Conservation (phyloP, 2,888 invertebrate genomes). For the Callosobruchus maculatus region DNA sequence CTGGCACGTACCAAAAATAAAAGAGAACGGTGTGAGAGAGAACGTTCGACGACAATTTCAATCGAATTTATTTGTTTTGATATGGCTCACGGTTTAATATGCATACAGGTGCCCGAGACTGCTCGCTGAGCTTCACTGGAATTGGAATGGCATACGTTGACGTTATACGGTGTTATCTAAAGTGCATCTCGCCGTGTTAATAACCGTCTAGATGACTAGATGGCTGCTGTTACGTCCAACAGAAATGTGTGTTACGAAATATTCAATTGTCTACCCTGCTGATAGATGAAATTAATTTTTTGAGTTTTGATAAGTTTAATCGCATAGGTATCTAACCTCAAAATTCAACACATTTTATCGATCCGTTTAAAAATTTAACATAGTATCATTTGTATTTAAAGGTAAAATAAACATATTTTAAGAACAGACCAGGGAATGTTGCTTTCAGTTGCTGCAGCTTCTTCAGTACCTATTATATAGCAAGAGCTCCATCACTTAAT, state of each 20-base stretch:
- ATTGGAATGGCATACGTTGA: neutral
- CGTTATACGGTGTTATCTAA: neutral
- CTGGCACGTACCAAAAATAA: neutral
- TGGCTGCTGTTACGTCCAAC: neutral
- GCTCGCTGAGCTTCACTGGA: neutral
- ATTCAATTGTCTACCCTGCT: too few relatives aligned
- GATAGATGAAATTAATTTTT: too few relatives aligned
- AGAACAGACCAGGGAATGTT: too few relatives aligned
- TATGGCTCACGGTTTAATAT: neutral
- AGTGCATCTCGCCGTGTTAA: neutral
- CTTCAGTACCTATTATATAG: too few relatives aligned
- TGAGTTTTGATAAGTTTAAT: too few relatives aligned
- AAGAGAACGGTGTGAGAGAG: neutral
- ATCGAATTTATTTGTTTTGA: neutral
- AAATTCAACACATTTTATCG: too few relatives aligned
- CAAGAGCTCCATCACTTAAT: too few relatives aligned
- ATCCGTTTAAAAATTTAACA: too few relatives aligned
- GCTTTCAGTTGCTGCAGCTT: too few relatives aligned
- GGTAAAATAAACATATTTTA: too few relatives aligned
- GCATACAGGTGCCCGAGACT: neutral
- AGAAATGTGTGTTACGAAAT: neutral
- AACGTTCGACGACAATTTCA: neutral
- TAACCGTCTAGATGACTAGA: neutral
- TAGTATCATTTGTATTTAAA: too few relatives aligned
- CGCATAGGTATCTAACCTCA: too few relatives aligned